Conservation (phyloP, 2,113 vertebrate species). For the Percina caprodes region DNA sequence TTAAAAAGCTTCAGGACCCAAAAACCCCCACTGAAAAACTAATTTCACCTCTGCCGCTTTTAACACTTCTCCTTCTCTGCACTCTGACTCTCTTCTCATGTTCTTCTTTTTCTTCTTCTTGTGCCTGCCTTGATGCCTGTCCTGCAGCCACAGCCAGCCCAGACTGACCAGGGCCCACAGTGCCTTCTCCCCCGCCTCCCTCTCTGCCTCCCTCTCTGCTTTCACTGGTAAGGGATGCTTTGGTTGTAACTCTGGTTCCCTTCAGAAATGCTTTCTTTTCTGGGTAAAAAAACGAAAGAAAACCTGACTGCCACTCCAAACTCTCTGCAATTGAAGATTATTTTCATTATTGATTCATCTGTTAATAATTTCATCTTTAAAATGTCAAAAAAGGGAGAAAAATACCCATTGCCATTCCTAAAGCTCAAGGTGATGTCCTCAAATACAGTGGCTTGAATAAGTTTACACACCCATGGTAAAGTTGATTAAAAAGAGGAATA, state of each 20-base stretch:
- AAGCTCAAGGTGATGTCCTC: no score
- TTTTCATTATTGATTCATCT: no score
- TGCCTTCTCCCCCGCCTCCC: constrained; percentile 96
- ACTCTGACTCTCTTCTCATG: constrained; percentile 13
- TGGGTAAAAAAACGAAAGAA: not conserved
- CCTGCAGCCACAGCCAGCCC: constrained; percentile 85
- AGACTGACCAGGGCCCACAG: constrained; percentile 96
- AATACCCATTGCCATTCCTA: no score
- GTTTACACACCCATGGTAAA: no score
- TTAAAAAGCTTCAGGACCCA: constrained; percentile 22
- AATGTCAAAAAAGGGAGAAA: no score
- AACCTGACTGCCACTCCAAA: not conserved
- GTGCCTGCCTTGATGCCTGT: constrained; percentile 12
- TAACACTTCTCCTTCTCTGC: constrained; percentile 35
- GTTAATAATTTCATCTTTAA: no score
- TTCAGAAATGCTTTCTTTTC: not conserved
- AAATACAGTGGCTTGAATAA: no score
- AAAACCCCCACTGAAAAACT: not conserved
- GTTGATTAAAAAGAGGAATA: no score
- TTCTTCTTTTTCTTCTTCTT: not conserved
- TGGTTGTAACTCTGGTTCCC: not conserved
- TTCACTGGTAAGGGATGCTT: constrained; percentile 91
- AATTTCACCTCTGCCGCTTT: constrained; percentile 30
- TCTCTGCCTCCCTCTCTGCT: constrained; percentile 93
- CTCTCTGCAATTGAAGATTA: not conserved